These are phyloP conservation scores for Nematolebias whitei DNA, from an alignment of 2,113 vertebrate genomes.

Conservation along the genomic window DNA sequence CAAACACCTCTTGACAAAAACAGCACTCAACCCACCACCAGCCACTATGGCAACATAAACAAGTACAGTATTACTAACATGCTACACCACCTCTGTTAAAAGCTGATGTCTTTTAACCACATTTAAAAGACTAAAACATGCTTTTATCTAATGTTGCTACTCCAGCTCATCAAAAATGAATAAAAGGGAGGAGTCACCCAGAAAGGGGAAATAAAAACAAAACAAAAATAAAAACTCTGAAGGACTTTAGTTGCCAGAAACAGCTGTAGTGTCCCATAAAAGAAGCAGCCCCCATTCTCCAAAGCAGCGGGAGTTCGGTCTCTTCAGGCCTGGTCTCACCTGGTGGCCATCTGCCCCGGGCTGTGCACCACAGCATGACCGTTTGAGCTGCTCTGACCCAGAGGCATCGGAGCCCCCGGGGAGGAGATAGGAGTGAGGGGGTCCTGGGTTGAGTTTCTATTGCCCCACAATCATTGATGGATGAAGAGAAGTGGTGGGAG, in stretches of 20 bases:
- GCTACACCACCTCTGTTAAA: conserved; percentile 47
- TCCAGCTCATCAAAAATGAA: conserved; percentile 18
- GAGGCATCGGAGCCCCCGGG: conserved; percentile 84
- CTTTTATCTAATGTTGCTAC: too few species aligned
- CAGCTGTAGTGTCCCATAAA: conserved; percentile 46
- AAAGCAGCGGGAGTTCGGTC: conserved; percentile 37
- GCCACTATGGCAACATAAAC: conserved; percentile 63
- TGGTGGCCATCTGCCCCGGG: conserved; percentile 82
- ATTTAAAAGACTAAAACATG: conserved; percentile 42
- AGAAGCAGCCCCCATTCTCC: conserved; percentile 56
- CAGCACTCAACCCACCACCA: conserved; percentile 60
- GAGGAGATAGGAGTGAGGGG: conserved; percentile 86
- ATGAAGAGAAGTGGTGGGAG: conserved; percentile 57
- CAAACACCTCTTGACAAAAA: conserved; percentile 49
- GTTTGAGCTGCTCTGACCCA: conserved; percentile 84
- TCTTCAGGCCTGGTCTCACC: conserved; percentile 83
- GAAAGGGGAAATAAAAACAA: neutral
- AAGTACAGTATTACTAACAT: conserved; percentile 19
- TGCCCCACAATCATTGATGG: conserved; percentile 56
- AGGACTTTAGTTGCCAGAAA: conserved; percentile 33
- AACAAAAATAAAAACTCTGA: neutral
- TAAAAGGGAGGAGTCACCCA: conserved; percentile 27
- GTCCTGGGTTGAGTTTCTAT: conserved; percentile 90
- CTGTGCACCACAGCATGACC: conserved; percentile 84
- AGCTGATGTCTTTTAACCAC: neutral